Evolutionary conservation across 2,888 invertebrate genomes (phyloP), one percentile per base, ranked within the genome.

Genomic region (Biston stratarius): DNA sequence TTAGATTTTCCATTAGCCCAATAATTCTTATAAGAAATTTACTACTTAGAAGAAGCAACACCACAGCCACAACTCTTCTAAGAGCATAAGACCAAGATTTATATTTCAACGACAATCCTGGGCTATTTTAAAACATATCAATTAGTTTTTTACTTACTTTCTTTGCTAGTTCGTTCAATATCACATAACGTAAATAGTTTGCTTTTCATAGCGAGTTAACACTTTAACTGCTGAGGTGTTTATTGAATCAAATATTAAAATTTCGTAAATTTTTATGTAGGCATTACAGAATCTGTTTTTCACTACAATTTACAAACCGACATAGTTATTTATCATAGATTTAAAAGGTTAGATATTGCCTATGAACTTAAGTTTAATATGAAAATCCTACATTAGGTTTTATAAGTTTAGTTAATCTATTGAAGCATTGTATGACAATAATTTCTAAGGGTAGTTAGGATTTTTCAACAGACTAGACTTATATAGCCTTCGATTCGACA

Each of bases 351-450:
- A 69, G 48, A 55, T 61, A 61, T 55, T 59, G 56, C 51, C 66
- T 49, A 67, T 69, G 40, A 84, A 64, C 74, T 63, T 71, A 73
- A 38, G 67, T 51, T 61, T 69, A 72, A 57, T 48, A 70, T 65
- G 66, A 70, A 60, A 72, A 61, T 53, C 40, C 47, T 61, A 72
- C 57, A 61, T 52, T 60, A 47, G 12, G 8, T 57, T 53, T 57
- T 52, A 14, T 34, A 34, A 14, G 48, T 36, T 55, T 61, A 38
- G 36, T n/a, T 61, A 67, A 42, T 48, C 52, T 52, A 69, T 48
- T 67, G 61, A 61, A 69, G 69, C 61, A 67, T 55, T 38, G 42
- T 55, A 58, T 15, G 44, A 64, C 60, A 63, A 64, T 67, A 66
- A 64, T 63, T 47, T 56, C 47, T 36, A 53, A 58, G 42, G 63